A percentile compares a stretch with the other conserved stretches of the same genome.
Evolutionary conservation across 2,888 invertebrate genomes (phyloP).

Genomic region (Drosophila gaucha): DNA sequence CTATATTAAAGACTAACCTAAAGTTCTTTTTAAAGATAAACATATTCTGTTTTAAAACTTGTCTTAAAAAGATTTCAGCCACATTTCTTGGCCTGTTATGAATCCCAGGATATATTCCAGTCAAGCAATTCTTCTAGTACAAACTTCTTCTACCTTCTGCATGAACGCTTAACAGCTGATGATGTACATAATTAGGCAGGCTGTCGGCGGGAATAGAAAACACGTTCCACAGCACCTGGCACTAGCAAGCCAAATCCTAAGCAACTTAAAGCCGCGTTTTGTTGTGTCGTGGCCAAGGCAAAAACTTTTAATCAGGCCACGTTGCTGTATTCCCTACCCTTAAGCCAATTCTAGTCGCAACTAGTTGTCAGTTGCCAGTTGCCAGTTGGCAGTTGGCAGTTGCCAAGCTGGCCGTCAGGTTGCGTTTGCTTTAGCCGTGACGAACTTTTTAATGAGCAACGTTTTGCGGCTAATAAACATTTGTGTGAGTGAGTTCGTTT

Average conservation of each 20-base stretch:
- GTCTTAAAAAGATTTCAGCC: no score
- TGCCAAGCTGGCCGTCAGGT: constrained; percentile 20
- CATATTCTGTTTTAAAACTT: no score
- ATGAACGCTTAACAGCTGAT: constrained; percentile 10
- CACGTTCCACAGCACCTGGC: constrained; percentile 28
- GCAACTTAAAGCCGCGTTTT: constrained; percentile 37
- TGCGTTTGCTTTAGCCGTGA: constrained; percentile 46
- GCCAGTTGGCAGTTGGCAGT: constrained; percentile 13
- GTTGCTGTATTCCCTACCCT: constrained; percentile 30
- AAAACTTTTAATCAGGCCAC: constrained; percentile 56
- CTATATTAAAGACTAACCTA: no score
- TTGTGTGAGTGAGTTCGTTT: constrained; percentile 46
- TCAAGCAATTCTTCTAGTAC: background rate
- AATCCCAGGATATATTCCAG: constrained; percentile 8
- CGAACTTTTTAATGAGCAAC: constrained; percentile 79
- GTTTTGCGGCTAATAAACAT: constrained; percentile 81
- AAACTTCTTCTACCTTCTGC: constrained; percentile 1
- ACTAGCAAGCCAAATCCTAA: constrained; percentile 22
- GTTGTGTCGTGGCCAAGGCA: constrained; percentile 13
- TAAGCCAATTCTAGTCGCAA: constrained; percentile 13
- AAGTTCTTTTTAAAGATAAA: no score
- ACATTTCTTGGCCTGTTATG: background rate
- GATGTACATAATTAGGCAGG: constrained; percentile 52
- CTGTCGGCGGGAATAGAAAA: constrained; percentile 36
- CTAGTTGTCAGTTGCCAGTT: constrained; percentile 16